Base-by-base conservation (phyloP, 2,888 invertebrate species). In the Frankliniella intonsa region DNA sequence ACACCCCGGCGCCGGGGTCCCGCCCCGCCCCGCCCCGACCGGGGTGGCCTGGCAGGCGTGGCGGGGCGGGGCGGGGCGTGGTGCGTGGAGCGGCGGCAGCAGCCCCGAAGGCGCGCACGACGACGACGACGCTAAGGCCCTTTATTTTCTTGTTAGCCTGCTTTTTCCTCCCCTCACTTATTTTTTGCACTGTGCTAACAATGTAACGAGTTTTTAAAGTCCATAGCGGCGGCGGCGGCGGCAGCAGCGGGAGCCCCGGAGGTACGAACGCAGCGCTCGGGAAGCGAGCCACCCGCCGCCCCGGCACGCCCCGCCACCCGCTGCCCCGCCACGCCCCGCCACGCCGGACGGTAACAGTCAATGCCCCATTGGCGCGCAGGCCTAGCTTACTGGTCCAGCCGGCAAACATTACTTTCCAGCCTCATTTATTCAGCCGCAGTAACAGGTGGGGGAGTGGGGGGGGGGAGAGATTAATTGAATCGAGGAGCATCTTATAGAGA, bases 121-220 rank as follows among this genome's bases (percentile, higher is more conserved):
- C 55, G 55, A 62, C 14, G 62, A 14, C 19, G 62, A n/a, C 62
- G 62, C 62, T 62, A 62, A 62, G 62, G 62, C 62, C 62, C 62
- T 62, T 62, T 62, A 62, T 62, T 62, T 62, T 62, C 62, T 62
- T 62, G 62, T 62, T 62, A 62, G 62, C 38, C 62, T 62, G 62
- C 62, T 62, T n/a, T 62, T 17, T 38, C 17, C 62, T 62, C 62
- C 38, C 38, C 38, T 5, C 38, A 38, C 38, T 38, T 38, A 12
- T 76, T 76, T 76, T 76, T 22, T 12, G 2, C 25, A 12, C 69
- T 76, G 69, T 9, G 69, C 69, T 76, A 76, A 76, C 69, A 76
- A 76, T 25, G 69, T 76, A 76, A 76, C 69, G 69, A 76, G 69
- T 76, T 76, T 76, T 76, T 76, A 76, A 76, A 76, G 69, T 76